Evolutionary conservation across 2,113 vertebrate genomes (phyloP).

Genomic region (Oncorhynchus keta): DNA sequence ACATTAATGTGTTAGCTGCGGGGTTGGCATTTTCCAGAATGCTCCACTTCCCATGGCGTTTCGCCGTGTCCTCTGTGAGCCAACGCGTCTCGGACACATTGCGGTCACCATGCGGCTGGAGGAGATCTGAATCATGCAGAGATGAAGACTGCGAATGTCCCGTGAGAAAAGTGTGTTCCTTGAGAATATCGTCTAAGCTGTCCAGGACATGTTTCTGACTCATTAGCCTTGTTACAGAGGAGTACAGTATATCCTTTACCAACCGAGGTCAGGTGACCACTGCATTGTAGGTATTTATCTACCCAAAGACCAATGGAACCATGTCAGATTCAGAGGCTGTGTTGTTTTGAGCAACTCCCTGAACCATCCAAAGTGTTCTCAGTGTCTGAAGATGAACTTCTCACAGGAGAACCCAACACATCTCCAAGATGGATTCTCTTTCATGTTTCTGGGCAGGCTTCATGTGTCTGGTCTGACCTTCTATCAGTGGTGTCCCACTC

Average conservation of each 20-base stretch:
- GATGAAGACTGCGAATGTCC: not conserved
- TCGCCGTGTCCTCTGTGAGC: constrained; percentile 62
- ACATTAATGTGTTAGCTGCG: constrained; percentile 48
- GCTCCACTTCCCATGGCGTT: constrained; percentile 47
- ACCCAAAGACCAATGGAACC: constrained; percentile 13
- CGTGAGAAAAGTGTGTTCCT: not conserved
- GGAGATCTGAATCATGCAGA: not conserved
- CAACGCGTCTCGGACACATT: constrained; percentile 66
- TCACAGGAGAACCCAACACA: not conserved
- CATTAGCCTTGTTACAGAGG: not conserved
- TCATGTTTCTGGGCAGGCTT: not conserved
- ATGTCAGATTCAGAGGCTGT: not conserved
- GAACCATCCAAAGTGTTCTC: not conserved
- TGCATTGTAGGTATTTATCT: constrained; percentile 10
- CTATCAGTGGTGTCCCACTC: not conserved
- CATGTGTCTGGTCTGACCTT: not conserved
- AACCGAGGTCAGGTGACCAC: not conserved
- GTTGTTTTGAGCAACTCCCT: not conserved
- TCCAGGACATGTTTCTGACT: not conserved
- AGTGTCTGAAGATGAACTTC: not conserved
- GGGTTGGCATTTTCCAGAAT: constrained; percentile 58
- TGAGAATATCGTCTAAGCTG: not conserved
- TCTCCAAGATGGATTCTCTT: not conserved
- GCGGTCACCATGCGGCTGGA: constrained; percentile 62
- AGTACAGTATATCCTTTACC: not conserved